Evolutionary conservation across 53 echinoderm and acorn worm species (phyloP), one percentile per base, ranked within the genome.

Genomic region (Henricia sp.): DNA sequence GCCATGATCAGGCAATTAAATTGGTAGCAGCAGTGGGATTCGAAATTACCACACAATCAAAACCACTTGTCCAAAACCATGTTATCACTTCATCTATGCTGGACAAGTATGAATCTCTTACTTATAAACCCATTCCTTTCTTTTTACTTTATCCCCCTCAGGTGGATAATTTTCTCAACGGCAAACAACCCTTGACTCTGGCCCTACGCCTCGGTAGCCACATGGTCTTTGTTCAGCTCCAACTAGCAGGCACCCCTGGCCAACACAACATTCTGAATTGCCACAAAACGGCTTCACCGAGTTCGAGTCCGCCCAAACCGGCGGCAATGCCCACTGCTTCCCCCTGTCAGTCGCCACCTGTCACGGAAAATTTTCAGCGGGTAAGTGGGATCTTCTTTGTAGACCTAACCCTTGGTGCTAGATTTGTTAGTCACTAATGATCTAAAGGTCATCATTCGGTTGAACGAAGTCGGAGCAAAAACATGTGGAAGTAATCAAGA

Each of bases 201-300:
- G 86, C 90, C 12, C 70, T 90, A 3, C 78, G 90, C 16, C 80
- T 85, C 9, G 90, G 90, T 5, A 85, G 70, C 52, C 90, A 90
- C 86, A 90, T 90, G 90, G 90, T 90, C 26, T 90, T 86, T 27
- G 90, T 90, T 24, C 90, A 90, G 86, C 84, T 90, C 4, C 90
- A 90, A 39, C 27, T 90, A 56, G 86, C 90, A 21, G 76, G 74
- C 32, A 72, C 64, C 66, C 89, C 89, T 2, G 74, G 65, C 25
- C 70, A 59, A 19, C 75, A 75, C 64, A 48, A 37, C 64, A 63
- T 80, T 52, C 33, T 80, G 62, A 80, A 80, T 64, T 80, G 80
- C 35, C 80, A 80, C 50, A 80, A 80, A 29, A 44, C 77, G 27
- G 77, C 77, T 27, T 23, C 77, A 44, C 58, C 77, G 40, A 29